Evolutionary conservation across 2,797 vertebrate genomes (phyloP).

Genomic region (Sternarchorhynchus goeldii): DNA sequence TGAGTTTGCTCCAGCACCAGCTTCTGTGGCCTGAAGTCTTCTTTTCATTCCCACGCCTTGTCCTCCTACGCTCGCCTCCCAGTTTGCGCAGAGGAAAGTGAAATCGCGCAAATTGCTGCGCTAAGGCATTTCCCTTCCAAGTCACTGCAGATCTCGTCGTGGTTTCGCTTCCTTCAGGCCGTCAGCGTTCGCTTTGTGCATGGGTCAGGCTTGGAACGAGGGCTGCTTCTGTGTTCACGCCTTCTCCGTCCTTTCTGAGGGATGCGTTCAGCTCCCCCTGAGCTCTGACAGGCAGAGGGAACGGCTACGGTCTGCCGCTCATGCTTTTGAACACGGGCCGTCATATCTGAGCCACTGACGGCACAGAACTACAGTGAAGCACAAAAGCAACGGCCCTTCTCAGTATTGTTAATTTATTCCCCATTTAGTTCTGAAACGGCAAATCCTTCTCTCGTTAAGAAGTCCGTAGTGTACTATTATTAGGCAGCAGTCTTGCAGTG

Average conservation of each 20-base stretch:
- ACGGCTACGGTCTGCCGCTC: too few relatives aligned
- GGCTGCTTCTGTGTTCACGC: not conserved
- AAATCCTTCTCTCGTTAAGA: not conserved
- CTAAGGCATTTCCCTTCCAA: conserved; percentile 37
- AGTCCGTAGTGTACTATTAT: not conserved
- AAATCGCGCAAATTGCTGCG: conserved; percentile 47
- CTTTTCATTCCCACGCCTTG: conserved; percentile 4
- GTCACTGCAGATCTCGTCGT: conserved; percentile 13
- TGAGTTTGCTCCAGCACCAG: conserved; percentile 32
- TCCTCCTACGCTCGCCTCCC: not conserved
- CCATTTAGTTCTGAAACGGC: not conserved
- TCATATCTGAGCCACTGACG: conserved; percentile 1
- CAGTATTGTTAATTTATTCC: not conserved
- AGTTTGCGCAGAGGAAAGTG: conserved; percentile 34
- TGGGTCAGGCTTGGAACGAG: conserved; percentile 27
- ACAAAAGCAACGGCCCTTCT: not conserved
- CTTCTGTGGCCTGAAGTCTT: conserved; percentile 16
- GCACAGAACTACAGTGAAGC: not conserved
- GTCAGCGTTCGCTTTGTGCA: conserved; percentile 24
- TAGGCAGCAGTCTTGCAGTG: not conserved
- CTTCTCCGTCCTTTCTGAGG: conserved; percentile 33
- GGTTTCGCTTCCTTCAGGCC: conserved; percentile 45
- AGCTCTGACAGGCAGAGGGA: not conserved
- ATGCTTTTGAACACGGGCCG: not conserved
- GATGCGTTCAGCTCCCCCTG: conserved; percentile 11